Evolutionary conservation across 2,797 vertebrate species (phyloP).

Genomic region (Brachyalestes nurse): DNA sequence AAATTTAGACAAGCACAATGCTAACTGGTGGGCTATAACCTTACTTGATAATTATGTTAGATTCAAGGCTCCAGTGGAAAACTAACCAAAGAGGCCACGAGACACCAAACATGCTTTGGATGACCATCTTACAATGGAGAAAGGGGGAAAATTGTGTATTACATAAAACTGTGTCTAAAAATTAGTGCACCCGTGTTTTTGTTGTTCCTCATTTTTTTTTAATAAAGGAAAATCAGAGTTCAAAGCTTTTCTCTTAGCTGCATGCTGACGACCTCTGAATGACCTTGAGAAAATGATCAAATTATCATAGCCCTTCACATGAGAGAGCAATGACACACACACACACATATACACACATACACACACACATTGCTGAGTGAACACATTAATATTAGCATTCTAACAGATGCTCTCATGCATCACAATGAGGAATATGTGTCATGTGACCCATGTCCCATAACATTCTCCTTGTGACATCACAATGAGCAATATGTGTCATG

Average conservation of each 20-base stretch:
- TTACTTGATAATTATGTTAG: too few species aligned
- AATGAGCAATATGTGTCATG: too few species aligned
- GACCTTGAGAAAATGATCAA: not conserved
- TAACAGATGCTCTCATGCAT: constrained; percentile 5
- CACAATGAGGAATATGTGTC: too few species aligned
- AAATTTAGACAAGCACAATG: too few species aligned
- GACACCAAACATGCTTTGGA: not conserved
- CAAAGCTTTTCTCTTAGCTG: not conserved
- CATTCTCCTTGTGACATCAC: too few species aligned
- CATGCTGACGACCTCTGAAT: not conserved
- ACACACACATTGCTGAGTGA: not conserved
- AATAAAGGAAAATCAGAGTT: not conserved
- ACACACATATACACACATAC: not conserved
- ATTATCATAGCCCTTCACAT: not conserved
- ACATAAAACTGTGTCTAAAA: too few species aligned
- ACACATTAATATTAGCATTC: not conserved
- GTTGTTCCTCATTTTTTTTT: not conserved
- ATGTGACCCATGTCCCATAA: too few species aligned
- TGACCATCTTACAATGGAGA: not conserved
- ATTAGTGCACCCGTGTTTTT: not conserved
- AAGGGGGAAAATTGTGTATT: not conserved
- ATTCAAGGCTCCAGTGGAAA: not conserved
- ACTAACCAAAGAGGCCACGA: not conserved
- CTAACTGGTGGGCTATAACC: too few species aligned
- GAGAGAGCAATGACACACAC: not conserved